Base-by-base conservation (phyloP, 2,888 invertebrate species). In the Lycocerus yunnanus region DNA sequence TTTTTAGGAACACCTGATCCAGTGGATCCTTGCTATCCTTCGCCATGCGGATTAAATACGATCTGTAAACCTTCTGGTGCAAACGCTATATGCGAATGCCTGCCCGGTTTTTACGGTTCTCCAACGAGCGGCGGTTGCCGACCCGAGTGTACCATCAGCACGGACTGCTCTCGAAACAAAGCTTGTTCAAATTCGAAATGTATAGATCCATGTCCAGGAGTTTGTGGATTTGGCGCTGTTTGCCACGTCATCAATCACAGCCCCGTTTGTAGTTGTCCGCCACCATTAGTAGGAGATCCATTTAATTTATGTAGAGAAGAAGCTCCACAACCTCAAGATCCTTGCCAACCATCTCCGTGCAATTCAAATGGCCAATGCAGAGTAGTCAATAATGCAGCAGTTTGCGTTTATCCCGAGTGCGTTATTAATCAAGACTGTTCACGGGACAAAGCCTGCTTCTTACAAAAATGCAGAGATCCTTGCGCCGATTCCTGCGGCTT, bases 341-440 rank as follows among this genome's bases (percentile, higher is more conserved):
- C 94, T n/a, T 96, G 96, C 88, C 91, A 91, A 83, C 95, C 95
- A 74, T 94, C 94, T 60, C 96, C 96, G 0, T 97, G 96, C 83
- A 92, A 92, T 63, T 90, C 91, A 68, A 95, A 95, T 82, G 96
- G 96, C 5, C 91, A 94, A 78, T 97, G 97, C 84, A 91, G 92
- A 73, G 89, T 93, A 0, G 89, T 92, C 74, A 94, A 93, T 77
- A 90, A 90, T 14, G 89, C 90, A 3, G 94, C 95, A 0, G 90
- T 91, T 69, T 96, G 96, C 83, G 90, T 91, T 71, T 96, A 95
- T 86, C 96, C 96, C 0, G 97, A 96, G 86, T 97, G 97, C 85
- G 89, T 96, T 3, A 92, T 94, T 70, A 96, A 96, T 84, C 93
- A 94, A n/a, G 96, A 97, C 81, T 97, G 97, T 86, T 90, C 95